Percentiles rank a stretch among this genome's conserved stretches.
Conservation (phyloP, 2,797 vertebrate genomes). For the Poecilia wingei region DNA sequence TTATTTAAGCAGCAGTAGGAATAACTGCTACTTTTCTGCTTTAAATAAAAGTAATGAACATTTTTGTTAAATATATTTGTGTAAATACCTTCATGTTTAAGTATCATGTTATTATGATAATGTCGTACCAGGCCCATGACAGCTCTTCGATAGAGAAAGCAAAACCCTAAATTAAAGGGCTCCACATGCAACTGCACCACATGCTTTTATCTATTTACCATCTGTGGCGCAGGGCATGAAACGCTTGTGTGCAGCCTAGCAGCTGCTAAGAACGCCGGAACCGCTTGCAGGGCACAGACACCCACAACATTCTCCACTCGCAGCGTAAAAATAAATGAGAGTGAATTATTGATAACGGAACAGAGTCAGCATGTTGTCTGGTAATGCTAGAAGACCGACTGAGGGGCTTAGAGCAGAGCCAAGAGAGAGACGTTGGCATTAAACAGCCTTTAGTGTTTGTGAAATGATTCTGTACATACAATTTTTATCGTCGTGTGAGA, state of each 20-base stretch:
- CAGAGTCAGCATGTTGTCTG: conserved; percentile 54
- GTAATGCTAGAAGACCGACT: conserved; percentile 63
- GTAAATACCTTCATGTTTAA: neutral
- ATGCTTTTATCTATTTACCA: neutral
- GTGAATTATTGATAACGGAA: conserved; percentile 84
- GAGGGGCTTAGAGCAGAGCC: conserved; percentile 14
- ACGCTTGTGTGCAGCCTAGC: conserved; percentile 15
- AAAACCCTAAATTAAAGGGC: conserved; percentile 1
- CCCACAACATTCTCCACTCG: conserved; percentile 46
- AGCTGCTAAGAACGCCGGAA: conserved; percentile 29
- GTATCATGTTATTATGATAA: neutral
- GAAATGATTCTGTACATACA: conserved; percentile 12
- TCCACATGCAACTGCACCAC: neutral
- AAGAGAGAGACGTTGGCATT: neutral
- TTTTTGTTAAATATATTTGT: neutral
- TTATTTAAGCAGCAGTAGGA: neutral
- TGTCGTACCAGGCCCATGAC: neutral
- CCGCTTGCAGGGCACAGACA: conserved; percentile 23
- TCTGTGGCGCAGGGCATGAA: neutral
- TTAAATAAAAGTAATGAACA: neutral
- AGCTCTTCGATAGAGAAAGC: neutral
- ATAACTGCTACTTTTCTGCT: neutral
- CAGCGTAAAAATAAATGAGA: conserved; percentile 70
- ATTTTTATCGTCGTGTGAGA: neutral
- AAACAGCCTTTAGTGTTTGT: neutral